Evolutionary conservation across 1,140 invertebrate species (phyloP).

Genomic region (Mactra quadrangularis): DNA sequence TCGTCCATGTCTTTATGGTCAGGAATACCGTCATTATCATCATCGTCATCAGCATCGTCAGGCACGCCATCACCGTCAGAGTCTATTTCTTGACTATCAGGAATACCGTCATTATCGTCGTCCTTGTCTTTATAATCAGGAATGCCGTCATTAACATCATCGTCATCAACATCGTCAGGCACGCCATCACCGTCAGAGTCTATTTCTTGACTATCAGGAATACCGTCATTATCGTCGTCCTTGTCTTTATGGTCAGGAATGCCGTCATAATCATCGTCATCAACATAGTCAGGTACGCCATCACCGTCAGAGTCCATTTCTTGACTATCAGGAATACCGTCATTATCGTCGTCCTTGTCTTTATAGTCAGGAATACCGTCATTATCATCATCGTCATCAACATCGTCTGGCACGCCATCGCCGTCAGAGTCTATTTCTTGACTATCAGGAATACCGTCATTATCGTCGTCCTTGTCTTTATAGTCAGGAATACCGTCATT

Average conservation of each 20-base stretch:
- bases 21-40: slow-evolving; percentile 69
- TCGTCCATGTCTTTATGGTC: slow-evolving; percentile 69
- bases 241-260: slow-evolving; percentile 65
- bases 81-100: slow-evolving; percentile 68
- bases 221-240: slow-evolving; percentile 36
- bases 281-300: slow-evolving; percentile 73
- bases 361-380: slow-evolving; percentile 47
- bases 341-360: slow-evolving; percentile 69
- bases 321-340: slow-evolving; percentile 73
- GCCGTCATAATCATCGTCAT: slow-evolving; percentile 74
- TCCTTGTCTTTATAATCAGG: slow-evolving; percentile 45
- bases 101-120: slow-evolving; percentile 68
- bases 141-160: slow-evolving; percentile 58
- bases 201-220: slow-evolving; percentile 68
- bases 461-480: slow-evolving; percentile 74
- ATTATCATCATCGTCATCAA: slow-evolving; percentile 63
- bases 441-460: slow-evolving; percentile 78
- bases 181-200: slow-evolving; percentile 77
- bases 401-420: slow-evolving; percentile 70
- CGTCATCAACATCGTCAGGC: slow-evolving; percentile 62
- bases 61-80: slow-evolving; percentile 72
- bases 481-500: slow-evolving; percentile 71
- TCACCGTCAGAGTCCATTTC: slow-evolving; percentile 77
- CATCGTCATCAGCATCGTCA: slow-evolving; percentile 56
- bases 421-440: slow-evolving; percentile 73